A percentile compares a stretch with the other conserved stretches of the same genome.
Evolutionary conservation across 2,113 vertebrate species (phyloP).

Genomic region (Nothoprocta perdicaria): DNA sequence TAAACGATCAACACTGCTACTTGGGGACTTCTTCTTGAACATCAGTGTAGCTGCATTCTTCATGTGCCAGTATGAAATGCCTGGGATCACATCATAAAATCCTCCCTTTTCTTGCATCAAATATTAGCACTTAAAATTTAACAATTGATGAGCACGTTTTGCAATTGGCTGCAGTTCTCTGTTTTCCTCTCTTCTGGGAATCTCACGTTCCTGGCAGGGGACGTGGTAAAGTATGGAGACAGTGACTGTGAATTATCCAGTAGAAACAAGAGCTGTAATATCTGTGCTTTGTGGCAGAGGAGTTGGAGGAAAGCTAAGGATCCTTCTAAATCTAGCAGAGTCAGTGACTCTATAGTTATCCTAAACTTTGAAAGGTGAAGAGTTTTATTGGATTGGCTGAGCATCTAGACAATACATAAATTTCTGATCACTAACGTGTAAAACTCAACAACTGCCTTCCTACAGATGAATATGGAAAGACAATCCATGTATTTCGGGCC

Average conservation of each 20-base stretch:
- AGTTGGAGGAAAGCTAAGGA: not conserved
- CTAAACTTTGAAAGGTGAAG: not conserved
- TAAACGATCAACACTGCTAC: constrained; percentile 46
- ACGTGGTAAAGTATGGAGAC: constrained; percentile 22
- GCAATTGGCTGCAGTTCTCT: constrained; percentile 43
- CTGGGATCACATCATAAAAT: not conserved
- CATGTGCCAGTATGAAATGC: constrained; percentile 9
- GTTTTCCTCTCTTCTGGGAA: constrained; percentile 30
- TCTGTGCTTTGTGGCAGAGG: not conserved
- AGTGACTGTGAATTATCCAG: constrained; percentile 43
- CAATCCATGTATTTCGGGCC: not conserved
- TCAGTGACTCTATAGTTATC: fast-evolving
- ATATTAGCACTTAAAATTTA: constrained; percentile 52
- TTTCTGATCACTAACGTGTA: not conserved
- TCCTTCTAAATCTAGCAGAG: not conserved
- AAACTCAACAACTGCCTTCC: not conserved
- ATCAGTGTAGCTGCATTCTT: not conserved
- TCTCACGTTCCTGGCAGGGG: constrained; percentile 22
- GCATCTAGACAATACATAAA: not conserved
- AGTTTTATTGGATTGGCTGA: not conserved
- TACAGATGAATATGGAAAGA: not conserved
- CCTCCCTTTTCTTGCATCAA: constrained; percentile 47
- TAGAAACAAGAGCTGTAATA: not conserved
- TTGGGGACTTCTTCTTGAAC: constrained; percentile 35
- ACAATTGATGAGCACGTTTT: constrained; percentile 49